Base-by-base conservation (phyloP, 2,888 invertebrate species). In the Fragum sueziense region DNA sequence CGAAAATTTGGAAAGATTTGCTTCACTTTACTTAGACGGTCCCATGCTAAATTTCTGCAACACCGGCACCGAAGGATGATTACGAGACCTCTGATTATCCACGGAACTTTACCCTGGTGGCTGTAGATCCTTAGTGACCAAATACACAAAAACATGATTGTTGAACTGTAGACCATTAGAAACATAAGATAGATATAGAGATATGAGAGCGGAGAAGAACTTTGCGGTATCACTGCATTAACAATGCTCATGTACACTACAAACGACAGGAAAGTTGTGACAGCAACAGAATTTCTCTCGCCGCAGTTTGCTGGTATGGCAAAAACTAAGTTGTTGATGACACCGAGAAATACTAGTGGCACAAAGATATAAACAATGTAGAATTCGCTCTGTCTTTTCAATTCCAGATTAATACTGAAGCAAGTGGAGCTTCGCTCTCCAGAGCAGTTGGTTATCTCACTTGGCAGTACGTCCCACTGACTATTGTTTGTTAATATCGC, bases 241-340 rank as follows among this genome's bases (percentile, higher is more conserved):
- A 82, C 67, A 7, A 78, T 74, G 11, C 62, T 67, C 74, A 82
- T 79, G 41, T 77, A 84, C 9, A 84, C 81, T 11, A 78, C 74
- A 54, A 84, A 84, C 9, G 84, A 74, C 22, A 84, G 34, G 34
- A 82, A 82, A 17, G 75, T 57, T 3, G 84, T 84, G 14, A 84
- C 73, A 7, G 81, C 81, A 27, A 79, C 80, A 2, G 79, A 77
- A 6, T 20, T 73, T 0, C 81, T 69, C 37, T 84, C 84, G 14
- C 84, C 81, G 14, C 74, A 79, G 20, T 41, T 47, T 1, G 75
- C 68, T 0, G 79, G 80, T 70, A 84, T 78, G 2, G 69, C 33
- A 54, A 84, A 78, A n/a, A 84, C 77, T 2, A 79, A 20, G 27
- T 76, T 77, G 61, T 82, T 81, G 14, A 76, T 34, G 1, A 73